These are phyloP conservation scores for Cosmia trapezina DNA, from an alignment of 2,888 invertebrate genomes.

Conservation along the genomic window DNA sequence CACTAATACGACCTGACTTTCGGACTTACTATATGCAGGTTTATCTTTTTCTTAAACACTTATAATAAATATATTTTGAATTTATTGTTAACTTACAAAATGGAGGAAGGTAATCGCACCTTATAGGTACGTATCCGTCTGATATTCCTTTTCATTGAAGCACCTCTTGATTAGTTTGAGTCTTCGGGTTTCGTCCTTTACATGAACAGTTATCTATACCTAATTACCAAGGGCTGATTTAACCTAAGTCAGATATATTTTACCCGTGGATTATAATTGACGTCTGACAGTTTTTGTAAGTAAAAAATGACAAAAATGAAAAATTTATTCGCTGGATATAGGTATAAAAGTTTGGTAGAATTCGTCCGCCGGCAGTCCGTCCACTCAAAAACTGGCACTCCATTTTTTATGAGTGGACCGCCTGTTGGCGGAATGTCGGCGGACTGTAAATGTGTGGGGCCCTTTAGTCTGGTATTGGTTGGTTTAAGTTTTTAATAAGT, in stretches of 20 bases:
- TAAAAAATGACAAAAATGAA: too few species aligned
- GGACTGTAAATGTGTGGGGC: too few species aligned
- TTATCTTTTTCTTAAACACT: conserved; percentile 3
- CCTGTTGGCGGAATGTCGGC: too few species aligned
- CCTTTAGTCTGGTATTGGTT: neutral
- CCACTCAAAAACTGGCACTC: too few species aligned
- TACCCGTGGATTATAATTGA: too few species aligned
- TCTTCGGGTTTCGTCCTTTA: neutral
- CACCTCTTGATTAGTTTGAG: neutral
- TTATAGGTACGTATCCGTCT: neutral
- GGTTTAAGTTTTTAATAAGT: neutral
- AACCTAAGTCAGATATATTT: too few species aligned
- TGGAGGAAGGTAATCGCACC: neutral
- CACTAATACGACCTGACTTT: neutral
- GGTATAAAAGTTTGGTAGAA: too few species aligned
- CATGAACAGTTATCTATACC: neutral
- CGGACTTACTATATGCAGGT: conserved; percentile 87
- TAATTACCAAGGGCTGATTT: neutral
- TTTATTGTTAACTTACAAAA: neutral
- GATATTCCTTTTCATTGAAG: neutral
- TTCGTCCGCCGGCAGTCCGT: too few species aligned
- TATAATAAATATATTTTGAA: neutral
- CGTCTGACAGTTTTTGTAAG: too few species aligned
- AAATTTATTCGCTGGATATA: too few species aligned
- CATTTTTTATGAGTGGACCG: too few species aligned